Evolutionary conservation across 2,888 invertebrate genomes (phyloP).

Genomic region (Metacarcinus magister): DNA sequence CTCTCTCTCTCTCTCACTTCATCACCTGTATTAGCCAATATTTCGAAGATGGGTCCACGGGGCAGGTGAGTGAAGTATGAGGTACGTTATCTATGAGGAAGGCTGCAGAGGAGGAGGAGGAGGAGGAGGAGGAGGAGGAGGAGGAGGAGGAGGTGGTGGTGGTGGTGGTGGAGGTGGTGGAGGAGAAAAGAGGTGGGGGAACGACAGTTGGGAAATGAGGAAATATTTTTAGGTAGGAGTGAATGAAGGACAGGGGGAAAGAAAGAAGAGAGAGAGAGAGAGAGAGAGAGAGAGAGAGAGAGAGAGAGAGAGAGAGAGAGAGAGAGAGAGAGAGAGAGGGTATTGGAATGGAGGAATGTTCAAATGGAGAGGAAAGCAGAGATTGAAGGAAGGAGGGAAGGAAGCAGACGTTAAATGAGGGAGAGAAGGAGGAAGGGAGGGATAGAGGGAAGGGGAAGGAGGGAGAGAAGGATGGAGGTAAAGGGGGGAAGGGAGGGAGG

Average conservation of each 20-base stretch:
- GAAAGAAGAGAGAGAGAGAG: not conserved
- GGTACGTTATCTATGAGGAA: not conserved
- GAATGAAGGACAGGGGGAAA: not conserved
- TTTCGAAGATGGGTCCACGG: not conserved
- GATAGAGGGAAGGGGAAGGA: not conserved
- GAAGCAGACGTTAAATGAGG: too few relatives aligned
- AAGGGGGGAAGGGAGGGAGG: not conserved
- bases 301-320: not conserved
- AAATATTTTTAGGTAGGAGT: not conserved
- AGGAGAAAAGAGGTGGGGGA: not conserved
- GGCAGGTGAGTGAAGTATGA: not conserved
- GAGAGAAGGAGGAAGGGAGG: not conserved
- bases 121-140: slow-evolving; percentile 26
- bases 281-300: slow-evolving; percentile 42
- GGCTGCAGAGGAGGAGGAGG: not conserved
- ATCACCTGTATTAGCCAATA: not conserved
- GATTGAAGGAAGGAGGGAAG: not conserved
- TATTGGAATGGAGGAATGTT: not conserved
- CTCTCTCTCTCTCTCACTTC: not conserved
- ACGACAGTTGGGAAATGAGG: not conserved
- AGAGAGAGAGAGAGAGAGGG: not conserved
- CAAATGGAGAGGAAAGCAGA: not conserved
- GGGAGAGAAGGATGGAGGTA: not conserved
- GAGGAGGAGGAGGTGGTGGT: not conserved
- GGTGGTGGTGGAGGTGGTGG: not conserved